Base-by-base conservation (phyloP, 2,113 vertebrate species). In the Oncorhynchus keta region DNA sequence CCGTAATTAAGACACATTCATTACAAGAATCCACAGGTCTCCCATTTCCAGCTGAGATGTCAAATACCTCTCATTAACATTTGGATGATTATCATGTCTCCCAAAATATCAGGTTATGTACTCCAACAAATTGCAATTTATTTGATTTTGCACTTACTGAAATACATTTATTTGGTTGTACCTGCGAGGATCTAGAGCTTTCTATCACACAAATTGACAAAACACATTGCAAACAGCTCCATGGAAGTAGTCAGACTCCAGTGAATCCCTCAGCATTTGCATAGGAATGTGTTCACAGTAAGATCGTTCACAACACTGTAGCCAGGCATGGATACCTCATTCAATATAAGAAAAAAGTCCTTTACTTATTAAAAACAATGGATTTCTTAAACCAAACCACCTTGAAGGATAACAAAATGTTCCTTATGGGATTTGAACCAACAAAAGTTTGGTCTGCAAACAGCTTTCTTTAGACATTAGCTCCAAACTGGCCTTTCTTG, bases 1-100 rank as follows among this genome's bases (percentile, higher is more conserved):
- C 74, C 76, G 90, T 91, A 92, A 92, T 94, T 92, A 93, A 92
- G 86, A 90, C 88, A 45, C 39, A 85, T 92, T 92, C 88, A 93
- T 91, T 85, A 89, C 89, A 89, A 81, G 84, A 86, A 77, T 78
- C 86, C 86, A 79, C 88, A 82, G 89, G 87, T 85, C 74, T 69
- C 79, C 77, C 7, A 67, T 83, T 85, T 87, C 89, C 87, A 84
- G 76, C 90, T 88, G 88, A 86, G 86, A 86, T 87, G 90, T 86
- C 86, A 89, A 90, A 90, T 86, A 90, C 76, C 82, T 83, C 72
- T 81, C 85, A 91, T 90, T 92, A 89, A 83, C 90, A 90, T 91
- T 81, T 86, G 48, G 73, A 84, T 90, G 83, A 89, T 90, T 85
- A 89, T 86, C 80, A 45, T 45, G 39, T 32, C 26, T 32, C 3